Percentiles rank a stretch among this genome's conserved stretches.
Evolutionary conservation across 2,113 vertebrate species (phyloP).

Genomic region (Xyliphius kryptos): DNA sequence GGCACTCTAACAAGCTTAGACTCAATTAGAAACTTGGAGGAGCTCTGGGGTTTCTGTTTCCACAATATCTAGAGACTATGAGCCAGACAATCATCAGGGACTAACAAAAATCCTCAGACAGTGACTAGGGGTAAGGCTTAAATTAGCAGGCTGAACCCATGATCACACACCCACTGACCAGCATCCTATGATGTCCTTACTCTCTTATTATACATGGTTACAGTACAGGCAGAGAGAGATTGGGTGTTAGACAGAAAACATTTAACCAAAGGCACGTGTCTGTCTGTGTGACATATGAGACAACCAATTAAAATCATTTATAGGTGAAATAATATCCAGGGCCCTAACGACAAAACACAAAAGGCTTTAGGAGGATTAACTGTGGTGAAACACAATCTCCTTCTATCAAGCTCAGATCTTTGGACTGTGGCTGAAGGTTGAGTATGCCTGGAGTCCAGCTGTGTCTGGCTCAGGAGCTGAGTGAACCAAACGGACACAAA

Average conservation of each 20-base stretch:
- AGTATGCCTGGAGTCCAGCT: slow-evolving; percentile 31
- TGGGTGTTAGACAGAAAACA: slow-evolving; percentile 28
- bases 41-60: slow-evolving; percentile 28
- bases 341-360: slow-evolving; percentile 66
- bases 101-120: slow-evolving; percentile 62
- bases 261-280: slow-evolving; percentile 55
- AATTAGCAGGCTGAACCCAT: slow-evolving; percentile 55
- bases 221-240: slow-evolving; percentile 42
- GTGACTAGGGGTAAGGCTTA: slow-evolving; percentile 57
- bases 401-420: slow-evolving; percentile 56
- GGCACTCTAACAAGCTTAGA: slow-evolving; percentile 43
- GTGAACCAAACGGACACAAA: slow-evolving; percentile 10
- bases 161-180: slow-evolving; percentile 32
- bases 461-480: slow-evolving; percentile 24
- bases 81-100: slow-evolving; percentile 50
- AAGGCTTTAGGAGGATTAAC: slow-evolving; percentile 65
- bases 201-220: slow-evolving; percentile 57
- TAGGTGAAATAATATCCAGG: slow-evolving; percentile 60
- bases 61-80: slow-evolving; percentile 34
- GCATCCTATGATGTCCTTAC: slow-evolving; percentile 57
- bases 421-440: slow-evolving; percentile 22
- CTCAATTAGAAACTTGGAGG: slow-evolving; percentile 41
- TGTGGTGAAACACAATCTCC: slow-evolving; percentile 60
- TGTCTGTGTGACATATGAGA: slow-evolving; percentile 60
- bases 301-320: slow-evolving; percentile 74